Evolutionary conservation across 2,888 invertebrate genomes (phyloP), one percentile per base, ranked within the genome.

Genomic region (Drosophila macrospina): DNA sequence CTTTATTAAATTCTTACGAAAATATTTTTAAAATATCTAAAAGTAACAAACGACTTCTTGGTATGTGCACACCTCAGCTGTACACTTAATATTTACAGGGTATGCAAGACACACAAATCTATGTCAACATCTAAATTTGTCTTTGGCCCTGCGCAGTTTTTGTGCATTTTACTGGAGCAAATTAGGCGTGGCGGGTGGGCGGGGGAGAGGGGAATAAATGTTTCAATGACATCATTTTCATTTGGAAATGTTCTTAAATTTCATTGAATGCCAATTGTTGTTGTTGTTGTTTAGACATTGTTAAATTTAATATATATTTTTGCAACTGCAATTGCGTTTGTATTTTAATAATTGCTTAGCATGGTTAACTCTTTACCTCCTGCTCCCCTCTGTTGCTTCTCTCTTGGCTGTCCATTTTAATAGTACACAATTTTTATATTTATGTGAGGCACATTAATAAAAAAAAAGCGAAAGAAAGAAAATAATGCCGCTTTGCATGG

Each of bases 101-200:
- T 52, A 84, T 71, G 61, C 44, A 59, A 65, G 54, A 64, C 61
- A 41, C 56, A 63, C 69, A 83, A 71, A 86, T 83, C 74, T 86
- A 72, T 86, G 84, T 80, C 87, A 80, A 71, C 36, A 60, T 64
- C 82, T 80, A 84, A 80, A 84, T 80, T 86, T 86, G 78, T 72
- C 61, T 75, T 78, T 78, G 69, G 82, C 82, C 74, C 74, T 83
- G 66, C 50, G 61, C 84, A 81, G 65, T 77, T 77, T 86, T 68
- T 71, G 36, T 68, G n/a, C 45, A 72, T 65, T 69, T 87, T 71
- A 73, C 82, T 83, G 82, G 82, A 87, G 65, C 65, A 71, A 64
- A 80, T 30, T 47, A 7, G 15, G n/a, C n/a, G n/a, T n/a, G n/a
- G n/a, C n/a, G n/a, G n/a, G n/a, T n/a, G n/a, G n/a, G n/a, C n/a